Conservation (phyloP, 1,140 invertebrate genomes). For the Atta cephalotes region DNA sequence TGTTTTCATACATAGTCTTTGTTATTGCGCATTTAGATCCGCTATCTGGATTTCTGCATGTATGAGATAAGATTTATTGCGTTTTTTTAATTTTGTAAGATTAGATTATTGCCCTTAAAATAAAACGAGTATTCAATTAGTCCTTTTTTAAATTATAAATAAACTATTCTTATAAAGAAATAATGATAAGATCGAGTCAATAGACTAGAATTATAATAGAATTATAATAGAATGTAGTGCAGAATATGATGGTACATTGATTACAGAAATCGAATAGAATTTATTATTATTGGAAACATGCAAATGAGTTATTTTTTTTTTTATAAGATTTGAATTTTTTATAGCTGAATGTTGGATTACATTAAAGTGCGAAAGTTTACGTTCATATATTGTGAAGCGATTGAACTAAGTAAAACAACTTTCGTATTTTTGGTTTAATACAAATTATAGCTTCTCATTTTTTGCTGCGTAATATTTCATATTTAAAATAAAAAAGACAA, state of each 20-base stretch:
- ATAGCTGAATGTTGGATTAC: not conserved
- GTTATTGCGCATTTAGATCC: conserved; percentile 3
- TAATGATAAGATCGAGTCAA: not conserved
- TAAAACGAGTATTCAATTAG: no score
- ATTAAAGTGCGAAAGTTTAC: not conserved
- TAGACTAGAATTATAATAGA: not conserved
- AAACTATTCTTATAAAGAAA: no score
- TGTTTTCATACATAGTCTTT: not conserved
- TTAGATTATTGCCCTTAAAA: no score
- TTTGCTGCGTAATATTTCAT: no score
- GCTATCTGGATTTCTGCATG: not conserved
- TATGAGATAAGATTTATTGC: no score
- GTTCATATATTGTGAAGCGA: not conserved
- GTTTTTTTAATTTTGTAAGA: no score
- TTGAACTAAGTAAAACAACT: not conserved
- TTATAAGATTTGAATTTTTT: not conserved
- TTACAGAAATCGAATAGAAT: not conserved
- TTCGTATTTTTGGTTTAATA: not conserved
- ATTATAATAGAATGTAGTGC: not conserved
- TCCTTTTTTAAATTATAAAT: no score
- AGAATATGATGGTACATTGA: not conserved
- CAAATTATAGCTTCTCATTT: not conserved
- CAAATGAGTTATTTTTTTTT: not conserved
- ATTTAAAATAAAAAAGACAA: not conserved
- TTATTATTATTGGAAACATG: not conserved